A percentile compares a stretch with the other conserved stretches of the same genome.
Conservation (phyloP, 2,888 invertebrate genomes). For the Candidula unifasciata region DNA sequence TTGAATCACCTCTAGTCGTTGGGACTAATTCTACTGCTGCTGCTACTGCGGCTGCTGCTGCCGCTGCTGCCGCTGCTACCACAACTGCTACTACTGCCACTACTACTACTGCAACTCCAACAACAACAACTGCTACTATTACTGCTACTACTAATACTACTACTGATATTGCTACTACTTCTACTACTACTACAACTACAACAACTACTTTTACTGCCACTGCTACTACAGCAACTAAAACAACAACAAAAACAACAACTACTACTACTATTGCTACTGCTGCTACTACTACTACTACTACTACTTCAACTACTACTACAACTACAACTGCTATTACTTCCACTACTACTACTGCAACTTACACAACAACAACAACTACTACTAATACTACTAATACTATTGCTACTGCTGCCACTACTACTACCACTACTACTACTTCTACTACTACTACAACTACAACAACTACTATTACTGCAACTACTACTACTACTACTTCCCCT, state of each 20-base stretch:
- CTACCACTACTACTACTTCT: conserved; percentile 43
- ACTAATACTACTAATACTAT: conserved; percentile 47
- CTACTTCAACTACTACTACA: conserved; percentile 36
- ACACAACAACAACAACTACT: conserved; percentile 32
- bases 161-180: not conserved
- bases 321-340: conserved; percentile 45
- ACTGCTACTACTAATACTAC: not conserved
- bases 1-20: too few relatives aligned
- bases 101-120: not conserved
- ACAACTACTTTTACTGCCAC: not conserved
- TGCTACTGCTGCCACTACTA: conserved; percentile 10
- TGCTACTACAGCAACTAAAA: conserved; percentile 16
- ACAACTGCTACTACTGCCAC: not conserved
- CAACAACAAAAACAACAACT: conserved; percentile 47
- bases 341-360: conserved; percentile 47
- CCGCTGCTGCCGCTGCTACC: not conserved
- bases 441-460: conserved; percentile 36
- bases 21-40: not conserved
- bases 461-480: not conserved
- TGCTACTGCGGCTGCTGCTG: not conserved
- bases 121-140: not conserved
- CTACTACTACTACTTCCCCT: not conserved
- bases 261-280: conserved; percentile 47
- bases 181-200: not conserved
- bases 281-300: conserved; percentile 47